Evolutionary conservation across 2,113 vertebrate genomes (phyloP), one percentile per base, ranked within the genome.

Genomic region (Myrmecophaga tridactyla): DNA sequence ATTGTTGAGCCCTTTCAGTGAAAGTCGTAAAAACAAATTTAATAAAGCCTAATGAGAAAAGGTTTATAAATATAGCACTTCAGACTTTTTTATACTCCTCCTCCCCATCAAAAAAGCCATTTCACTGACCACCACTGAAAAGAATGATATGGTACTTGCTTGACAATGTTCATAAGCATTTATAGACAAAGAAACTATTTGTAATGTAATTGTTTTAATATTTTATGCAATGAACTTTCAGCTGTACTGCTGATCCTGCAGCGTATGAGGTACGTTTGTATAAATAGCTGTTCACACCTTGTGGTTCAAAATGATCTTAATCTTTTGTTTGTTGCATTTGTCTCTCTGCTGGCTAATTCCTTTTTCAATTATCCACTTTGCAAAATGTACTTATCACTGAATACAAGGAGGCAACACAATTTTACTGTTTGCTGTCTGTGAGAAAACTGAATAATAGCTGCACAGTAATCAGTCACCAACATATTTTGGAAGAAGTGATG

Each of bases 11-110:
- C 27, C 87, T 73, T 29, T 97, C 6, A 90, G 36, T 96, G 25
- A 97, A 97, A 89, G 75, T 78, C 69, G 75, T 89, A 78, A 88
- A 51, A 18, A 41, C 25, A 88, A 95, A 80, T 53, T 92, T 89
- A 80, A 89, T 78, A 90, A 96, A 83, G 11, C 17, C 62, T 36
- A 87, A 51, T 84, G 65, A 96, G 51, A 89, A 91, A 62, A 93
- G 88, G 36, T n/a, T 89, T 41, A 82, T 78, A 83, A 90, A 91
- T 58, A 21, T 58, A 21, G 15, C 18, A 76, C 4, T 88, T 86
- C 69, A 8, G 3, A 83, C 67, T 89, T 62, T 65, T 82, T 91
- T 46, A 63, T 6, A 65, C 2, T 1, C 6, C 21, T 88, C 48
- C 1, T 90, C 67, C 7, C 63, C 62, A 65, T 58, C 56, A 92